Evolutionary conservation across 2,113 vertebrate species (phyloP).

Genomic region (Paramormyrops kingsleyae): DNA sequence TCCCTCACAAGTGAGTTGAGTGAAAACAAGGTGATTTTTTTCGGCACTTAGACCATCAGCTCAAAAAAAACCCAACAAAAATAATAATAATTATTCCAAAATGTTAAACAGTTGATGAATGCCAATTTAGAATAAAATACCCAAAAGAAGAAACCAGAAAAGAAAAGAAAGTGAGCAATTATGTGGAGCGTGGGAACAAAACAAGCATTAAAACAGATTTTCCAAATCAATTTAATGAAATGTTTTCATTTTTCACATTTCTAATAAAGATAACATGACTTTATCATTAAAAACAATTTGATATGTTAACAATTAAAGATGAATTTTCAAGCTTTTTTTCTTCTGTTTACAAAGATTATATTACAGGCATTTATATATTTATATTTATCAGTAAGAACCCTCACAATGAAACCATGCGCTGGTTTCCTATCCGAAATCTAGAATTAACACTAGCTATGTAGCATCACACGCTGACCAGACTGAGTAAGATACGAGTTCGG

Average conservation of each 20-base stretch:
- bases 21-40: not conserved
- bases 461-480: slow-evolving; percentile 43
- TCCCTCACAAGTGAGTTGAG: slow-evolving; percentile 4
- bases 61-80: too few relatives aligned
- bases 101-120: not conserved
- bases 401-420: slow-evolving; percentile 61
- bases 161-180: not conserved
- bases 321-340: slow-evolving; percentile 48
- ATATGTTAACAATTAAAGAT: slow-evolving; percentile 58
- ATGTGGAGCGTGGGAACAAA: not conserved
- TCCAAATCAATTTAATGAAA: slow-evolving; percentile 70
- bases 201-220: slow-evolving; percentile 11
- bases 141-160: slow-evolving; percentile 8
- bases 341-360: slow-evolving; percentile 58
- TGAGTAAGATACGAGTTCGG: slow-evolving; percentile 47
- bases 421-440: slow-evolving; percentile 42
- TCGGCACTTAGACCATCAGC: not conserved
- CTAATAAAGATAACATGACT: slow-evolving; percentile 65
- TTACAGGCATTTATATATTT: slow-evolving; percentile 62
- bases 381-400: slow-evolving; percentile 42
- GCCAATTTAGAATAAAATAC: not conserved
- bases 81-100: not conserved
- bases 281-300: slow-evolving; percentile 60
- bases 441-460: slow-evolving; percentile 45
- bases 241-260: slow-evolving; percentile 58